Evolutionary conservation across 2,113 vertebrate species (phyloP), one percentile per base, ranked within the genome.

Genomic region (Boulengeromyrus knoepffleri): DNA sequence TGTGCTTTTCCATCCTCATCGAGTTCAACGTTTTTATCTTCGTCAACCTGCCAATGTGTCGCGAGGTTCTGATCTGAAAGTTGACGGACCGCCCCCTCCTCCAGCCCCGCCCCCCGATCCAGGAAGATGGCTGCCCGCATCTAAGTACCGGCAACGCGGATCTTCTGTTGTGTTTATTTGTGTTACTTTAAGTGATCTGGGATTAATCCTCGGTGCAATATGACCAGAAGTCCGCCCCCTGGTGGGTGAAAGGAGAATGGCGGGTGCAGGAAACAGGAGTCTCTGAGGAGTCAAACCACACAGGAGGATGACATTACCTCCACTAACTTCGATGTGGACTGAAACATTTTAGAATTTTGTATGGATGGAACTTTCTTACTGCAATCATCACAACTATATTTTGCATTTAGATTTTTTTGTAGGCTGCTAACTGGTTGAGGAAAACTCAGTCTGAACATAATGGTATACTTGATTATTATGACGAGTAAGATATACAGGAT

Each of bases 1-100:
- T 99, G 85, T 98, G 96, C 95, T 96, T 99, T 96, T 99, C 98
- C 95, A 95, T 99, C 95, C 97, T 99, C 95, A 99, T 98, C 15
- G 98, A 99, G 91, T 99, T 99, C 96, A 99, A 99, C 86, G 97
- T 99, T 92, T 99, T 99, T 96, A 97, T 97, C 47, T 99, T 99
- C 62, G 98, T 99, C 96, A 99, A 99, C 96, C 96, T 99, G 93
- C 98, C 98, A 0, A 99, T 97, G 97, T 99, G 98, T 90, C 95
- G 96, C 91, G 97, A 98, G 56, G n/a, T 42, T 39, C 53, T 94
- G 92, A 93, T 92, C 91, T 94, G 94, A 85, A 58, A 39, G 93
- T 89, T 0, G 85, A 27, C 24, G 50, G 49, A 83, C 91, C 83
- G 74, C 86, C 31, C 87, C 89, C 0, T 83, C 58, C 85, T 53